Percentiles rank a stretch among this genome's conserved stretches.
Evolutionary conservation across 2,888 invertebrate species (phyloP).

Genomic region (Molorchus minor): DNA sequence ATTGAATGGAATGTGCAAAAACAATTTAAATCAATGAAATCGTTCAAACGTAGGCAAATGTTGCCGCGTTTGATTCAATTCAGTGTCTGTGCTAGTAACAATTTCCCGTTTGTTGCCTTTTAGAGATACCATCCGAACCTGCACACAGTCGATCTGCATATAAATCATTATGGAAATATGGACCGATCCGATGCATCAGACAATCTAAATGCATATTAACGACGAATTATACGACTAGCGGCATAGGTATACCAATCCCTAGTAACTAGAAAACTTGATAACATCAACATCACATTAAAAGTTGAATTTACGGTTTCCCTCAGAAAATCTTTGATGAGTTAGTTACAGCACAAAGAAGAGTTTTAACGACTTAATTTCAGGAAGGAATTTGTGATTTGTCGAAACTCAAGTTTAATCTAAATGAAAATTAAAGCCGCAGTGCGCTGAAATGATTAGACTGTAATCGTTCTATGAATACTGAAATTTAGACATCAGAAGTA

Average conservation of each 20-base stretch:
- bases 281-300: slow-evolving; percentile 25
- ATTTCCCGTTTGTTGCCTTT: not conserved
- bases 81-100: not conserved
- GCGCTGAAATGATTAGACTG: slow-evolving; percentile 22
- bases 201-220: not conserved
- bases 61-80: not conserved
- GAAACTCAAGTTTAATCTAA: slow-evolving; percentile 23
- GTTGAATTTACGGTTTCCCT: slow-evolving; percentile 7
- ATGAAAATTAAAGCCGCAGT: slow-evolving; percentile 24
- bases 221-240: slow-evolving; percentile 1
- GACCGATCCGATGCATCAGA: not conserved
- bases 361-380: slow-evolving; percentile 19
- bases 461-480: slow-evolving; percentile 23
- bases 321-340: slow-evolving; percentile 13
- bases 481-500: slow-evolving; percentile 28
- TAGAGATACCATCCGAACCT: not conserved
- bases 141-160: not conserved
- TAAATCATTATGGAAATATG: not conserved
- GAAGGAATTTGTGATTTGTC: slow-evolving; percentile 12
- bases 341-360: slow-evolving; percentile 6
- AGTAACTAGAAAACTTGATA: slow-evolving; percentile 16
- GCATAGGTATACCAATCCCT: not conserved
- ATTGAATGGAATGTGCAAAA: too few relatives aligned
- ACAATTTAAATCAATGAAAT: too few relatives aligned
- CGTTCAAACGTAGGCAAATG: too few relatives aligned